Percentiles rank a stretch among this genome's conserved stretches.
These are phyloP conservation scores for Frankliniella fusca DNA, from an alignment of 2,888 invertebrate species.

Conservation along the genomic window DNA sequence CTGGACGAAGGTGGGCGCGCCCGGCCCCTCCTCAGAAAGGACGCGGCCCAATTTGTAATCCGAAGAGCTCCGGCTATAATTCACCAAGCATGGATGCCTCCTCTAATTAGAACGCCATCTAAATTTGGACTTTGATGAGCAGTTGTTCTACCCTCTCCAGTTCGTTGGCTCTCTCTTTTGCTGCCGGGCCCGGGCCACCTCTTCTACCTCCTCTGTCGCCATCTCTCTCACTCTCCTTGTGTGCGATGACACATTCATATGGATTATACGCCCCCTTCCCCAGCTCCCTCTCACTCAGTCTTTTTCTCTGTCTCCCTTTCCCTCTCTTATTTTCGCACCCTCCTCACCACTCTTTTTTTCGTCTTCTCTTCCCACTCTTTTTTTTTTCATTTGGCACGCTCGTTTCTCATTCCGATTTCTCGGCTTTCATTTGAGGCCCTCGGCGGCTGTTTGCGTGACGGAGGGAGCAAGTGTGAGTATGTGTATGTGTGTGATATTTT, in stretches of 20 bases:
- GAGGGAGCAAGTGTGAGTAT: too few relatives aligned
- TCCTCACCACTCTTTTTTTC: neutral
- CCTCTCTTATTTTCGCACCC: neutral
- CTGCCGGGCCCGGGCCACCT: neutral
- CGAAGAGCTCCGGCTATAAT: neutral
- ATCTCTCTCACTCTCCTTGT: neutral
- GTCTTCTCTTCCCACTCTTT: neutral
- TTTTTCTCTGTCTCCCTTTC: neutral
- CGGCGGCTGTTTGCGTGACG: neutral
- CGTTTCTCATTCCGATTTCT: slow-evolving; percentile 22
- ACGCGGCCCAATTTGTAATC: slow-evolving; percentile 7
- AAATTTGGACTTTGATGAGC: slow-evolving; percentile 26
- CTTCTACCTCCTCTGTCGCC: neutral
- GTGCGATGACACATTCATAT: slow-evolving; percentile 23
- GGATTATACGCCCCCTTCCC: slow-evolving; percentile 5
- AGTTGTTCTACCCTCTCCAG: slow-evolving; percentile 4
- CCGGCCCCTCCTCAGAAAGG: too few relatives aligned
- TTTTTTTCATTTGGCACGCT: neutral
- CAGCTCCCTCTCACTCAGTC: neutral
- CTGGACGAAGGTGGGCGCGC: too few relatives aligned
- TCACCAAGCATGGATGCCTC: neutral
- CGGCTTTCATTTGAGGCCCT: slow-evolving; percentile 14
- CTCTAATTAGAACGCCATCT: slow-evolving; percentile 22
- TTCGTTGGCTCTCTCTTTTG: slow-evolving; percentile 3
- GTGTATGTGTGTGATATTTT: neutral